phyloP scores from a whole-genome alignment of 2,113 vertebrate species.

The Illadopsis cleaveri region DNA sequence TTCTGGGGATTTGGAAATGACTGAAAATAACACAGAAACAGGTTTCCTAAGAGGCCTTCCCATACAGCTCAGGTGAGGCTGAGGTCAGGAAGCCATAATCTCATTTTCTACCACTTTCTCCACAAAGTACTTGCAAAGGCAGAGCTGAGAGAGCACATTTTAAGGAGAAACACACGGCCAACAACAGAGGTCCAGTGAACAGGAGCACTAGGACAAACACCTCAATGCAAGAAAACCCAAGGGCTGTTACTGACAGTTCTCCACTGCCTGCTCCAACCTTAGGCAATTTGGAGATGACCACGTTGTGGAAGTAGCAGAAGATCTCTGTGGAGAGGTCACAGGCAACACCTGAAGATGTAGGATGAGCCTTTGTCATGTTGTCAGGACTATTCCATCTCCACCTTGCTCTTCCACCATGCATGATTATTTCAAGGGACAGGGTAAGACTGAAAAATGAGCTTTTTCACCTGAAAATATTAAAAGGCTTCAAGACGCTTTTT shows the following conservation, averaged over 20 bases:
- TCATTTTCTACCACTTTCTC: neutral
- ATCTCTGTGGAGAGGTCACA: neutral
- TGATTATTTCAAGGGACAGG: neutral
- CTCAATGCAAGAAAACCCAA: neutral
- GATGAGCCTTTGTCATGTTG: neutral
- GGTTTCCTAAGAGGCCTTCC: neutral
- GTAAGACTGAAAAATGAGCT: neutral
- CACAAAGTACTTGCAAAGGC: neutral
- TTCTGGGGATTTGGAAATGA: neutral
- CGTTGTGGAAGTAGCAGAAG: neutral
- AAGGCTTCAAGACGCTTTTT: neutral
- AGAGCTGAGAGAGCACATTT: neutral
- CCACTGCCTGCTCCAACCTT: accelerated
- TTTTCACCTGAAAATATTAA: neutral
- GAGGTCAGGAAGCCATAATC: neutral
- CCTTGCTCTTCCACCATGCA: neutral
- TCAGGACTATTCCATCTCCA: neutral
- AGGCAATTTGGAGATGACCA: neutral
- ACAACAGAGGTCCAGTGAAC: neutral
- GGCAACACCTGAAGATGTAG: neutral
- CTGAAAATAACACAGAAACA: neutral
- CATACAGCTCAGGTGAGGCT: neutral
- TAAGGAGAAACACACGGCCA: neutral
- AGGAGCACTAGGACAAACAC: neutral
- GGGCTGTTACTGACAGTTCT: neutral